Base-by-base conservation (phyloP, 2,113 vertebrate genomes). In the Geococcyx californianus region DNA sequence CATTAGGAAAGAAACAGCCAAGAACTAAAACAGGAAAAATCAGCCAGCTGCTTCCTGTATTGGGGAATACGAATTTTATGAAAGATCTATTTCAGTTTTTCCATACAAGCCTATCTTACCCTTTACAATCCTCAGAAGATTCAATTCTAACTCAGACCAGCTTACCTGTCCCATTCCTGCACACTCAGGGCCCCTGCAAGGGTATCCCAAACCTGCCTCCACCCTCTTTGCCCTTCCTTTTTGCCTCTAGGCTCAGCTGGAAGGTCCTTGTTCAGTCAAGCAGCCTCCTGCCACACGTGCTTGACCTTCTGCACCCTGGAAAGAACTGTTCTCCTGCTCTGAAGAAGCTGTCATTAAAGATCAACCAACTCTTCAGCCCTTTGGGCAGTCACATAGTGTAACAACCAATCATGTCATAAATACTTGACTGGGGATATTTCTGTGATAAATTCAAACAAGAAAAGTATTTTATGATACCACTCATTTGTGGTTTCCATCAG, bases 271-370 rank as follows among this genome's bases (percentile, higher is more conserved):
- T 44, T 85, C 62, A 82, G 23, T 25, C 51, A 58, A 13, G 5
- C 21, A 74, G 51, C 19, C 67, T 64, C 29, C 38, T 80, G 83
- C 49, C 70, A 69, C 0, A 0, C 0, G 0, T 16, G 7, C 15
- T 28, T 58, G 44, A 83, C 38, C 31, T 67, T 63, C 66, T 14
- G 20, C 4, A 2, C 11, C 24, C 0, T 3, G 40, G 12, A 68
- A 93, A 82, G 64, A 28, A 51, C 26, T 1, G 0, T 54, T 83
- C 60, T 60, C 60, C 69, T 31, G 25, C 55, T 92, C 14, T 51
- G 63, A 69, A 86, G 36, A 82, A 26, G 31, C 0, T 80, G 67
- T 73, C 82, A 42, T 0, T 0, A 0, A 69, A 90, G 19, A 85
- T 60, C 62, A 83, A 68, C 31, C 47, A 82, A 52, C 13, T 64